Base-by-base conservation (phyloP, 2,113 vertebrate genomes). In the Phyllostomus hastatus region DNA sequence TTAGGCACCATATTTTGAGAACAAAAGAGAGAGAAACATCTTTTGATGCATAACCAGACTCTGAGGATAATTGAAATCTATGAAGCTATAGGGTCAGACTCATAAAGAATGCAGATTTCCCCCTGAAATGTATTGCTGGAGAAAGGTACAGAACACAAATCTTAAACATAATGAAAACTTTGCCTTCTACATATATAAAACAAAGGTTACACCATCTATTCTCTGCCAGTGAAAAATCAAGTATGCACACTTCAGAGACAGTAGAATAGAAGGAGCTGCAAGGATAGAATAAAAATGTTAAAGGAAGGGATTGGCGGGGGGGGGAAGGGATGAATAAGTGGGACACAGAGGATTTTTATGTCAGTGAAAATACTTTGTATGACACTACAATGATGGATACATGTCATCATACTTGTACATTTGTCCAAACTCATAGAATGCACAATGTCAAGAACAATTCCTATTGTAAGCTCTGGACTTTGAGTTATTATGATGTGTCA, bases 11-110 rank as follows among this genome's bases (percentile, higher is more conserved):
- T 97, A 98, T 98, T 97, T 98, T 96, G 82, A 92, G 19, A 46
- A 98, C 96, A 96, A 96, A 96, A 33, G 90, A 93, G 61, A 10
- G 5, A 38, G 26, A 90, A 76, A 88, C 92, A 96, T 97, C 97
- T 98, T 98, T 98, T 98, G 98, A 98, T 98, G 96, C 97, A 97
- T 84, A 97, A 66, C 95, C 95, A 98, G 96, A 96, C 87, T 96
- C 95, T 96, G 92, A 98, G 57, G 92, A 95, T 94, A 97, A 97
- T 98, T 98, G 95, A 97, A 97, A 98, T 97, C 91, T 97, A 97
- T 82, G 97, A 94, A 94, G 85, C 96, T 96, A 97, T 97, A 97
- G 84, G 92, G 66, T 76, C 95, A 98, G 94, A 95, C 98, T 97
- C 95, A 97, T 98, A 98, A 98, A 97, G 89, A 97, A 94, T 94